Base-by-base conservation (phyloP, 2,888 invertebrate genomes). In the Sicus ferrugineus region DNA sequence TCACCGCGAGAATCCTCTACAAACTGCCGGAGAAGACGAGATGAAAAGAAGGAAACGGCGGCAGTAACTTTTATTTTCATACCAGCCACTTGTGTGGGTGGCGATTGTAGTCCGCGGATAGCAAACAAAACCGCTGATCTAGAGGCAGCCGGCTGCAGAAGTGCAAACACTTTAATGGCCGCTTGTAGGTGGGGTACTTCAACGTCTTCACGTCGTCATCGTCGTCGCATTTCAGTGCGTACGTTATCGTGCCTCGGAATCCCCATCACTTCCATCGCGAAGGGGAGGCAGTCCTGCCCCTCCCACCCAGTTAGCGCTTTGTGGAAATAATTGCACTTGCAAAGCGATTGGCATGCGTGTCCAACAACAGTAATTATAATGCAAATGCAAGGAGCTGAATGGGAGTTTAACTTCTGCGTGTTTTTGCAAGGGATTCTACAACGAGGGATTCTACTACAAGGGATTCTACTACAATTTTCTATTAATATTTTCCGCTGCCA, bases 311-410 rank as follows among this genome's bases (percentile, higher is more conserved):
- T 28, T 9, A 9, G 16, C 28, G 54, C 28, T 54, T 50, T 54
- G 54, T 50, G 23, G 54, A 26, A 23, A 61, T 61, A 61, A 42
- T 38, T 38, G 38, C 26, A 23, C 23, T 34, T 14, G 58, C 31
- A 59, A 34, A 34, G 19, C 52, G 23, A 64, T 64, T 52, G 64
- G 52, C 50, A 56, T 66, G 65, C 54, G 65, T 66, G 65, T 56
- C 54, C 38, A 66, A 54, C 65, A 66, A 56, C n/a, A 54, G 34
- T 54, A 65, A 65, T 65, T 65, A 65, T 21, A 65, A 65, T 34
- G 54, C 50, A 50, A 63, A 63, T 48, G 46, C n/a, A 42, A n/a
- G n/a, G n/a, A n/a, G n/a, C n/a, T n/a, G n/a, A n/a, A n/a, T n/a
- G n/a, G n/a, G n/a, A n/a, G n/a, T n/a, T n/a, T n/a, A n/a, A n/a